phyloP scores from a whole-genome alignment of 2,797 vertebrate species.

The Enteromius viviparus region DNA sequence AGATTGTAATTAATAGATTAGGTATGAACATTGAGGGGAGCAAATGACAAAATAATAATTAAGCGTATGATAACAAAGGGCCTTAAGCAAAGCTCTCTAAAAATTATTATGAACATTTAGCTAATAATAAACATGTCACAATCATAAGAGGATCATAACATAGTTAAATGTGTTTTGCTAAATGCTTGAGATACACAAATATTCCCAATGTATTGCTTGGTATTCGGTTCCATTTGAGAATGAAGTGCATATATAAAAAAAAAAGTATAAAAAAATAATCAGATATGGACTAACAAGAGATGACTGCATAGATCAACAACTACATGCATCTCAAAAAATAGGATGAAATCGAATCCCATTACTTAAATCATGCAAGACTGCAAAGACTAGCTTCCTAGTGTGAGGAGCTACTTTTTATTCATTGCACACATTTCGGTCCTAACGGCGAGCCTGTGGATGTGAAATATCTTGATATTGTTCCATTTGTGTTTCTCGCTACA shows the following conservation, averaged over 20 bases:
- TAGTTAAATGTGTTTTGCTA: slow-evolving; percentile 27
- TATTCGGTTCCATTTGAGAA: slow-evolving; percentile 3
- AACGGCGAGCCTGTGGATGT: slow-evolving; percentile 5
- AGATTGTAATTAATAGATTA: slow-evolving; percentile 86
- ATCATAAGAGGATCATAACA: slow-evolving; percentile 3
- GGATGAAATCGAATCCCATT: slow-evolving; percentile 27
- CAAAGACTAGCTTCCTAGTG: slow-evolving; percentile 17
- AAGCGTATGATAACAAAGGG: slow-evolving; percentile 75
- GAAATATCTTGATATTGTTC: slow-evolving; percentile 32
- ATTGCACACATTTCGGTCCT: slow-evolving; percentile 5
- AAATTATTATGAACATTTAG: slow-evolving; percentile 46
- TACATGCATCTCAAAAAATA: not conserved
- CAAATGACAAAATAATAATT: slow-evolving; percentile 84
- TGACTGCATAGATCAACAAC: slow-evolving; percentile 11
- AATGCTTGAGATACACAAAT: slow-evolving; percentile 19
- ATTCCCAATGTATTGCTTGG: not conserved
- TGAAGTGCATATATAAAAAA: not conserved
- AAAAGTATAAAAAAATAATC: not conserved
- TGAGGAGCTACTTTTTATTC: slow-evolving; percentile 35
- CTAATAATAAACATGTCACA: slow-evolving; percentile 43
- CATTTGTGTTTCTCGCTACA: slow-evolving; percentile 27
- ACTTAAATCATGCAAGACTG: slow-evolving; percentile 20
- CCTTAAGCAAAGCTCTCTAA: slow-evolving; percentile 70
- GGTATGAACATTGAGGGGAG: slow-evolving; percentile 80
- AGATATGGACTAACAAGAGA: slow-evolving; percentile 10